Base-by-base conservation (phyloP, 2,888 invertebrate genomes). In the Volucella bombylans region DNA sequence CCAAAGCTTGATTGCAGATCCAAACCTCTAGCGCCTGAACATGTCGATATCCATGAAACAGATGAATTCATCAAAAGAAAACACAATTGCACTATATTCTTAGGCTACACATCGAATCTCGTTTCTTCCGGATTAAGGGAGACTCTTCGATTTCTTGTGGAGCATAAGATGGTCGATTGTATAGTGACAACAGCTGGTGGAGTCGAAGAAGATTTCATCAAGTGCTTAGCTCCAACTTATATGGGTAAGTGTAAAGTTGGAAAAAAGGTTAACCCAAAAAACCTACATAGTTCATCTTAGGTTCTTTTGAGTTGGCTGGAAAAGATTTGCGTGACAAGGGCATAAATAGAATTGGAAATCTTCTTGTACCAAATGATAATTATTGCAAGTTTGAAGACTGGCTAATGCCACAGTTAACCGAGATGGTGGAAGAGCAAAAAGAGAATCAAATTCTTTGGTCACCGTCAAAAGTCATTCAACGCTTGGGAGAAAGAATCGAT, bases 301-400 rank as follows among this genome's bases (percentile, higher is more conserved):
- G 90, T 0, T 97, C 98, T 89, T 99, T 99, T 90, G 93, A 95
- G 89, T 93, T 98, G 69, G 94, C 94, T 87, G 99, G 98, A 0
- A 94, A 94, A 91, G 92, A 93, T 61, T 93, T 99, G 15, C 93
- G 99, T 68, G 95, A 96, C 12, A 94, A 95, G 68, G 99, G 97
- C 45, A 95, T 98, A 69, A 98, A 98, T 91, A 90, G 93, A 50
- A 94, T 93, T 87, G 97, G 97, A 47, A 99, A 99, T 92, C 93
- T 99, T 54, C 93, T 99, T 61, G 98, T 99, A 0, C 99, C 99
- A 1, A 99, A 99, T 92, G 96, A 98, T 88, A 99, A 99, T 92
- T 99, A 99, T 91, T 99, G 99, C 90, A 94, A 95, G 88, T 99
- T 99, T 92, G 99, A 99, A 92, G 97, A 98, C 89, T 99, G 99